phyloP scores from a whole-genome alignment of 2,797 vertebrate species.

The Pseudochirops corinnae region DNA sequence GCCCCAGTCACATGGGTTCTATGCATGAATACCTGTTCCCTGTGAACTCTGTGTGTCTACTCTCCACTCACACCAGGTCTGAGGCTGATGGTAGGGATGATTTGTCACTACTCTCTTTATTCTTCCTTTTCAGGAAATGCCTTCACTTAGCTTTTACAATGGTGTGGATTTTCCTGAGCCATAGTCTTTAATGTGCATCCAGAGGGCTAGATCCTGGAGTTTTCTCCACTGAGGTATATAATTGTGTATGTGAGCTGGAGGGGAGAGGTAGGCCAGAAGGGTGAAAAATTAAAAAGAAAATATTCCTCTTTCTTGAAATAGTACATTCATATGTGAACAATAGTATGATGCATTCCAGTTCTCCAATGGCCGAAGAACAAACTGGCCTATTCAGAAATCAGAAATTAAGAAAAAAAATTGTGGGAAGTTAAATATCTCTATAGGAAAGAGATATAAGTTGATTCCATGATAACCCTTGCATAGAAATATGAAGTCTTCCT shows the following conservation, averaged over 20 bases:
- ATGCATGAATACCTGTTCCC: neutral
- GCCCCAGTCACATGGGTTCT: neutral
- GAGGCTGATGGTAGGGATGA: neutral
- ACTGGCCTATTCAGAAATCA: neutral
- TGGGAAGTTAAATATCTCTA: no score
- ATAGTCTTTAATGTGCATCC: neutral
- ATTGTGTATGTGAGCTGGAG: neutral
- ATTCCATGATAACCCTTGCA: neutral
- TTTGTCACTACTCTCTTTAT: neutral
- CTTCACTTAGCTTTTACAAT: neutral
- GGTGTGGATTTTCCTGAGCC: neutral
- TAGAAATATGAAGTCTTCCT: neutral
- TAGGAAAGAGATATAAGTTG: neutral
- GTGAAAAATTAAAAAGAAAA: neutral
- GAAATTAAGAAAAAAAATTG: neutral
- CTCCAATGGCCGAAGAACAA: neutral
- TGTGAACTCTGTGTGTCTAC: neutral
- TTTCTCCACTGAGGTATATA: neutral
- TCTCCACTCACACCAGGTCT: neutral
- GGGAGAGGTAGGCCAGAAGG: neutral
- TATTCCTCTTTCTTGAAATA: neutral
- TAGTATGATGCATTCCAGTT: rapidly evolving
- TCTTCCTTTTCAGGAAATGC: neutral
- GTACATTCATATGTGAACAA: neutral
- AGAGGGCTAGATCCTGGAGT: neutral